Conservation (phyloP, 2,113 vertebrate genomes). For the pig (Sus scrofa) region DNA sequence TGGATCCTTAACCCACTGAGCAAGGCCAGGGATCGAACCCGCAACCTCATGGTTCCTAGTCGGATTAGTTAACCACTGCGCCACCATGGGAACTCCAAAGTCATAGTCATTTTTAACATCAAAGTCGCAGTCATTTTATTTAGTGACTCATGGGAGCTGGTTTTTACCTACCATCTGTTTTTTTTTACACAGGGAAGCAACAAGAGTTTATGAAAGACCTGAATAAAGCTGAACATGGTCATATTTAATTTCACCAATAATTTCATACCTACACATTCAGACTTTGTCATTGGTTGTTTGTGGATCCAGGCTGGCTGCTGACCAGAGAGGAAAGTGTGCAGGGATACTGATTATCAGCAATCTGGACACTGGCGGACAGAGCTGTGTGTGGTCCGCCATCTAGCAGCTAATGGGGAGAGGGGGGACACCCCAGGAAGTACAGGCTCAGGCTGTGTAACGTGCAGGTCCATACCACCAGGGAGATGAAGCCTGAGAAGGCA, state of each 20-base stretch:
- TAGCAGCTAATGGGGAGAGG: not conserved
- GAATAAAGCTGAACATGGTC: not conserved
- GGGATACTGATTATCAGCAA: not conserved
- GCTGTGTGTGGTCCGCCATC: not conserved
- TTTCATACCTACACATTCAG: not conserved
- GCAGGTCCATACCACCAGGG: too few species aligned
- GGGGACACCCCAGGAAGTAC: rapidly evolving
- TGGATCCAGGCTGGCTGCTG: not conserved
- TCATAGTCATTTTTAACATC: too few species aligned
- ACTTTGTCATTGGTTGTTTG: not conserved
- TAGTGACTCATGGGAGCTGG: not conserved
- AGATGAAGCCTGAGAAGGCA: not conserved
- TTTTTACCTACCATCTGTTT: not conserved
- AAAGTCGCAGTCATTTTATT: not conserved
- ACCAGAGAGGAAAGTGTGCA: not conserved
- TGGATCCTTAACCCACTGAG: too few species aligned
- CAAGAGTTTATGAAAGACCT: not conserved
- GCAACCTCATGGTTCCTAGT: too few species aligned
- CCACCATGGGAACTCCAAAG: too few species aligned
- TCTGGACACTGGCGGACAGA: not conserved
- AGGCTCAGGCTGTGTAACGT: rapidly evolving
- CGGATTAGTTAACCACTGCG: too few species aligned
- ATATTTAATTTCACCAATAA: not conserved
- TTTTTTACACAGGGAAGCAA: not conserved
- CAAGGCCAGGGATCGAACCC: too few species aligned